A percentile compares a stretch with the other conserved stretches of the same genome.
These are phyloP conservation scores for Serranus cabrilla DNA, from an alignment of 2,797 vertebrate genomes.

Conservation along the genomic window DNA sequence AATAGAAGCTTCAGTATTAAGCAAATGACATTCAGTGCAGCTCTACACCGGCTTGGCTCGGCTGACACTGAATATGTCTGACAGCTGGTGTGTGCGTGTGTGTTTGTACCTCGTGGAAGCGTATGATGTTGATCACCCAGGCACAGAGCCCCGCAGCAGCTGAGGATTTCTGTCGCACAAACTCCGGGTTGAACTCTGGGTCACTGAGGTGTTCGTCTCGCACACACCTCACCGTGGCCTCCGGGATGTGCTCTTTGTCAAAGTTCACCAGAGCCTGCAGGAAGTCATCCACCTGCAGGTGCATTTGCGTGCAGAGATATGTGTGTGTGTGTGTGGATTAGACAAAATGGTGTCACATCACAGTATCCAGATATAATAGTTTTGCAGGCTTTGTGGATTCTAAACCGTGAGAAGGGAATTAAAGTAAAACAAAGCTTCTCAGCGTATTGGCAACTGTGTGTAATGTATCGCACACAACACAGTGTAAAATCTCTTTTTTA, in stretches of 20 bases:
- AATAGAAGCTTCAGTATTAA: too few relatives aligned
- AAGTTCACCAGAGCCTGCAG: slow-evolving; percentile 87
- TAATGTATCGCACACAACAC: background rate
- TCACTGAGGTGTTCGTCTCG: slow-evolving; percentile 86
- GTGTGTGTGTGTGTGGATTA: background rate
- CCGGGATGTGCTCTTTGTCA: slow-evolving; percentile 86
- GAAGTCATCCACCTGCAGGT: slow-evolving; percentile 83
- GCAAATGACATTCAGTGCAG: too few relatives aligned
- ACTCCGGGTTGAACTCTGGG: slow-evolving; percentile 88
- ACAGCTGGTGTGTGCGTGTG: background rate
- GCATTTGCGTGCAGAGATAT: background rate
- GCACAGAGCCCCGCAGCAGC: slow-evolving; percentile 84
- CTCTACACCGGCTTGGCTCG: background rate
- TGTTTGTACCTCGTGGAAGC: slow-evolving; percentile 82
- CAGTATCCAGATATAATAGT: background rate
- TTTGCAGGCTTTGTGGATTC: background rate
- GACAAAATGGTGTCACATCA: background rate
- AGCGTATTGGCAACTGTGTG: background rate
- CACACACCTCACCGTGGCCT: slow-evolving; percentile 81
- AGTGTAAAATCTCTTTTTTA: background rate
- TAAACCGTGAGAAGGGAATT: background rate
- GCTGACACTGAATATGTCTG: background rate
- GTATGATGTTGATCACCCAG: slow-evolving; percentile 88
- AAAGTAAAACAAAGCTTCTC: background rate
- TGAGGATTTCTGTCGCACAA: slow-evolving; percentile 87